A percentile compares a stretch with the other conserved stretches of the same genome.
Conservation (phyloP, 2,797 vertebrate species). For the Rhynchotus rufescens region DNA sequence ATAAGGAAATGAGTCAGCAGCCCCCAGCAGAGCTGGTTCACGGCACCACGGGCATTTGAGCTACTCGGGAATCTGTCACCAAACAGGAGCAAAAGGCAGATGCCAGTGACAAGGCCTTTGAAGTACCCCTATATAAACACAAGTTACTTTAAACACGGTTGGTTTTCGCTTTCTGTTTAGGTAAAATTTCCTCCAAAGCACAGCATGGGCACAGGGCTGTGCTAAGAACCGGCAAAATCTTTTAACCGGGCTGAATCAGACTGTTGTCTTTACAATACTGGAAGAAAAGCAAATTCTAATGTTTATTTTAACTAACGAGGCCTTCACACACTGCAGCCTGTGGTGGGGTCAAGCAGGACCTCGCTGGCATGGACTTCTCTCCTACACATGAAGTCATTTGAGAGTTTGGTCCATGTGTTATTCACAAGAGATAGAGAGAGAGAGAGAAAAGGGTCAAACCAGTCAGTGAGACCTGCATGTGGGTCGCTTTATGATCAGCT, state of each 20-base stretch:
- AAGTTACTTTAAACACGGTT: not conserved
- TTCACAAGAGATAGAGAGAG: too few species aligned
- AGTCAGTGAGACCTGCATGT: not conserved
- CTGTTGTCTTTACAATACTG: constrained; percentile 19
- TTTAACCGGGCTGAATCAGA: constrained; percentile 41
- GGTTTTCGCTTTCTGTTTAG: not conserved
- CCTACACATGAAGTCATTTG: too few species aligned
- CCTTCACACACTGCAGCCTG: too few species aligned
- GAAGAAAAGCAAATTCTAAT: not conserved
- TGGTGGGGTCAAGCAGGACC: too few species aligned
- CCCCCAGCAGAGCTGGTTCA: constrained; percentile 10
- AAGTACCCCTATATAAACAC: not conserved
- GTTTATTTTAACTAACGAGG: not conserved
- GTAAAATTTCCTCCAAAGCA: constrained; percentile 12
- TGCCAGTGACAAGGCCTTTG: not conserved
- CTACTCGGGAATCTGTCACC: not conserved
- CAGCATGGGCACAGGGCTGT: too few species aligned
- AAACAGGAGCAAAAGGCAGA: constrained; percentile 7
- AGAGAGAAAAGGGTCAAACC: not conserved
- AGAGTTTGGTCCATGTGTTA: too few species aligned
- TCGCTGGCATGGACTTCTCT: too few species aligned
- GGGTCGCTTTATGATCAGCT: not conserved
- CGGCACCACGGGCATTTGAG: fast-evolving
- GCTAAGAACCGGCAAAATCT: not conserved
- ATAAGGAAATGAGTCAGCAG: constrained; percentile 59